phyloP scores from a whole-genome alignment of 2,888 invertebrate species.

The Scrobipalpa atriplicella region DNA sequence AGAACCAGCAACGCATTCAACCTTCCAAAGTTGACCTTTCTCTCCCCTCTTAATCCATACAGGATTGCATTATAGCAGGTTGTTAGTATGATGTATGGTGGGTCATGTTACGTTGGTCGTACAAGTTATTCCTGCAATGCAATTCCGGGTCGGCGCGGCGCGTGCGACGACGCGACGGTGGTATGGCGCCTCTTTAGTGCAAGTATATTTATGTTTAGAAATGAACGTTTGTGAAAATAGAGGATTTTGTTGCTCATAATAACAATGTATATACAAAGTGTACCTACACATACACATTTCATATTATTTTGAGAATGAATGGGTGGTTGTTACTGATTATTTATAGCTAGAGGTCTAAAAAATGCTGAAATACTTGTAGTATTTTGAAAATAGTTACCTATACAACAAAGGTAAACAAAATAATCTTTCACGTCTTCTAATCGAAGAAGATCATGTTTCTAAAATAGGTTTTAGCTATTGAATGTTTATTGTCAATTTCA shows the following conservation, averaged over 20 bases:
- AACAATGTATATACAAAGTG: background rate
- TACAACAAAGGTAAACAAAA: no score
- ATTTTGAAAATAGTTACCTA: no score
- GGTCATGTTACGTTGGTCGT: constrained; percentile 48
- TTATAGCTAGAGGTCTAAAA: no score
- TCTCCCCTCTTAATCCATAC: constrained; percentile 16
- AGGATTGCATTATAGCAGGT: background rate
- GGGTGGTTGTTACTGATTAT: no score
- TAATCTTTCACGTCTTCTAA: no score
- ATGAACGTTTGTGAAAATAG: background rate
- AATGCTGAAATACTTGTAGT: no score
- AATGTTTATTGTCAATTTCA: no score
- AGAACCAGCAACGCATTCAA: constrained; percentile 44
- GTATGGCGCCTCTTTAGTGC: constrained; percentile 32
- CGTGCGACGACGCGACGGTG: no score
- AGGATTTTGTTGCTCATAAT: background rate
- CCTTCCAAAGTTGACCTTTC: constrained; percentile 40
- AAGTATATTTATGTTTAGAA: constrained; percentile 11
- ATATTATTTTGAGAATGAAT: no score
- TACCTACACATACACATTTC: background rate
- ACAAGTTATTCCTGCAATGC: constrained; percentile 50
- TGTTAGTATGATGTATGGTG: constrained; percentile 18
- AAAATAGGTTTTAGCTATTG: no score
- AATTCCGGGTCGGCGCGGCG: constrained; percentile 57
- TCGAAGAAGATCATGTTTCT: no score